These are phyloP conservation scores for Rhea pennata DNA, from an alignment of 2,113 vertebrate species.

Conservation along the genomic window DNA sequence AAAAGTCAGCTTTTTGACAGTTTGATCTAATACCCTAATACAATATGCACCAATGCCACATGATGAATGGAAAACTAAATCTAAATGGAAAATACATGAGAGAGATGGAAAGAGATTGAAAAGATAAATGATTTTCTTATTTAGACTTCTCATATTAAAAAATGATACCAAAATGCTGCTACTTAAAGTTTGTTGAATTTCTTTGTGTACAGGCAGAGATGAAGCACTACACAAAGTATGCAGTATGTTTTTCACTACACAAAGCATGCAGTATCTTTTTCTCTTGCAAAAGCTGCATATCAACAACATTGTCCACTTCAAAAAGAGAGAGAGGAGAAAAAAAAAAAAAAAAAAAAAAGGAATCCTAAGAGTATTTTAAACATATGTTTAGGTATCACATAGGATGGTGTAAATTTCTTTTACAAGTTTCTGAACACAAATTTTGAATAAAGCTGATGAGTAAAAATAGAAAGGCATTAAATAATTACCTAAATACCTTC, in stretches of 20 bases:
- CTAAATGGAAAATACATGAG: slow-evolving; percentile 49
- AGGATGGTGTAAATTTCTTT: neutral
- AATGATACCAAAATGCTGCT: slow-evolving; percentile 35
- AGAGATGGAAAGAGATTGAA: neutral
- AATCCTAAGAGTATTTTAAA: neutral
- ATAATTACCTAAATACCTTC: neutral
- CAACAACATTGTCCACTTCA: neutral
- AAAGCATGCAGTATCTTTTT: neutral
- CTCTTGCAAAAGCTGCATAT: neutral
- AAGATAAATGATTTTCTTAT: slow-evolving; percentile 58
- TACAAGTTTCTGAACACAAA: neutral
- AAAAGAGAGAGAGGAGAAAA: neutral
- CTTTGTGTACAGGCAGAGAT: neutral
- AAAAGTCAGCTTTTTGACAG: slow-evolving; percentile 52
- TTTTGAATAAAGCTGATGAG: neutral
- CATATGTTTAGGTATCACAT: neutral
- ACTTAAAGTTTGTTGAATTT: neutral
- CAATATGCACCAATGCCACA: slow-evolving; percentile 26
- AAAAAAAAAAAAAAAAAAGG: neutral
- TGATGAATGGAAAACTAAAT: slow-evolving; percentile 59
- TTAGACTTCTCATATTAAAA: slow-evolving; percentile 36
- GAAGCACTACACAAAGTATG: neutral
- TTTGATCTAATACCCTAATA: slow-evolving; percentile 63
- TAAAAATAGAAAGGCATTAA: neutral
- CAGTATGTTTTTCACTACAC: neutral